phyloP scores from a whole-genome alignment of 2,113 vertebrate genomes.

The Psephotus haematonotus region DNA sequence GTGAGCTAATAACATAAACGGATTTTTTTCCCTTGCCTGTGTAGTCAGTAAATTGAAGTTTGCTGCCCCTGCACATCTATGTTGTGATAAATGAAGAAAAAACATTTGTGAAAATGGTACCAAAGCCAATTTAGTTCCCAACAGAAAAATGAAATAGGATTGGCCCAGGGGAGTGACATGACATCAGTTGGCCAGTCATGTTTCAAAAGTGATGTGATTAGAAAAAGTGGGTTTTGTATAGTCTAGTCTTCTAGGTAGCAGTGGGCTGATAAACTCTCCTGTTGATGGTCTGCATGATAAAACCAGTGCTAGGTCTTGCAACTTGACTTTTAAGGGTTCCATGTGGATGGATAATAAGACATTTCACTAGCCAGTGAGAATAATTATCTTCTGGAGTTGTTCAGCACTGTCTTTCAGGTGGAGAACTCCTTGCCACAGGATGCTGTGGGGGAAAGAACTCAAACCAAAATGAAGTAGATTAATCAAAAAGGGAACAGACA shows the following conservation, averaged over 20 bases:
- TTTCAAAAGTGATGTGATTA: not conserved
- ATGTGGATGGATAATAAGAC: rapidly evolving
- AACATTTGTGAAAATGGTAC: not conserved
- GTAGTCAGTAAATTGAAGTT: not conserved
- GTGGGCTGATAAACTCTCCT: not conserved
- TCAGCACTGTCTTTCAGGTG: rapidly evolving
- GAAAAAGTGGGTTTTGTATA: not conserved
- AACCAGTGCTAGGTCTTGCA: not conserved
- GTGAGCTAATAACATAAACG: not conserved
- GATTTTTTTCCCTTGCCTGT: not conserved
- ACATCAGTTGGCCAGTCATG: not conserved
- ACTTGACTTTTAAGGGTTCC: not conserved
- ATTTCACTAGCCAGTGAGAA: not conserved
- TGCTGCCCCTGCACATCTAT: not conserved
- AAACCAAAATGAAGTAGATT: not conserved
- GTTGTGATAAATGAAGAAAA: not conserved
- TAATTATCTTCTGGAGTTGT: not conserved
- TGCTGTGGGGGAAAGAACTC: not conserved
- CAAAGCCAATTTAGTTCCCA: not conserved
- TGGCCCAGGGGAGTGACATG: not conserved
- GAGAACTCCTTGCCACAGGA: not conserved
- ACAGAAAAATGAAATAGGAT: not conserved
- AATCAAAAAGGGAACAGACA: not conserved
- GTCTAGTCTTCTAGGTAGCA: not conserved
- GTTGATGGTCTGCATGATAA: not conserved